Percentiles rank a stretch among this genome's conserved stretches.
Evolutionary conservation across 2,797 vertebrate species (phyloP).

Genomic region (Anniella stebbinsi): DNA sequence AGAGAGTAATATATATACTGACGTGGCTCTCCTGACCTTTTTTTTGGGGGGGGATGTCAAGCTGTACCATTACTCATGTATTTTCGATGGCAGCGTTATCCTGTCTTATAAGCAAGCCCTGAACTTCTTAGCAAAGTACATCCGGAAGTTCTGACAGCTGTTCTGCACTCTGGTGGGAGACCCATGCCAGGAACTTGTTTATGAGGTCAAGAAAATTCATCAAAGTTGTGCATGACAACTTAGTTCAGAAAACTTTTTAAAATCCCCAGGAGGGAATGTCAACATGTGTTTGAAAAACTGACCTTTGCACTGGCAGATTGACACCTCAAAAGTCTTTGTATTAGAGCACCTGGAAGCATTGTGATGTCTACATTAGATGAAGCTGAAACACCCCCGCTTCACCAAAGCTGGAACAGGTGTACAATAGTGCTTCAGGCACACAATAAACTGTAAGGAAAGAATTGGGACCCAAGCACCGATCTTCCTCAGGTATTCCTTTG

Average conservation of each 20-base stretch:
- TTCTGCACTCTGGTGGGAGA: neutral
- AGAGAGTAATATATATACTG: neutral
- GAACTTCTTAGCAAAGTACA: neutral
- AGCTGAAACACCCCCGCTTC: neutral
- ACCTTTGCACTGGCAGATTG: neutral
- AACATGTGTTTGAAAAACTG: neutral
- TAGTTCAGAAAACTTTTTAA: neutral
- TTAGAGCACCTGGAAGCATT: neutral
- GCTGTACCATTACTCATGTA: neutral
- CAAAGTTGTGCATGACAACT: neutral
- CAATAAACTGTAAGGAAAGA: neutral
- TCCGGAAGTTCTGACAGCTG: neutral
- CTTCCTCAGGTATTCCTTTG: neutral
- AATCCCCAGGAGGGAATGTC: neutral
- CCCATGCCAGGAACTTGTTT: neutral
- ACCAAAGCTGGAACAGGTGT: neutral
- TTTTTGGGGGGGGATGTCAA: neutral
- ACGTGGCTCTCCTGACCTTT: neutral
- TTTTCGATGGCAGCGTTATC: neutral
- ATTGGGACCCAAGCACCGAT: neutral
- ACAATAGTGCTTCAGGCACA: neutral
- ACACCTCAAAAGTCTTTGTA: neutral
- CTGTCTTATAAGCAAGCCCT: neutral
- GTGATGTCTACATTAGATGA: slow-evolving; percentile 1
- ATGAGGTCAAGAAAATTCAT: neutral